Base-by-base conservation (phyloP, 2,797 vertebrate genomes). In the Notolepis coatsorum region DNA sequence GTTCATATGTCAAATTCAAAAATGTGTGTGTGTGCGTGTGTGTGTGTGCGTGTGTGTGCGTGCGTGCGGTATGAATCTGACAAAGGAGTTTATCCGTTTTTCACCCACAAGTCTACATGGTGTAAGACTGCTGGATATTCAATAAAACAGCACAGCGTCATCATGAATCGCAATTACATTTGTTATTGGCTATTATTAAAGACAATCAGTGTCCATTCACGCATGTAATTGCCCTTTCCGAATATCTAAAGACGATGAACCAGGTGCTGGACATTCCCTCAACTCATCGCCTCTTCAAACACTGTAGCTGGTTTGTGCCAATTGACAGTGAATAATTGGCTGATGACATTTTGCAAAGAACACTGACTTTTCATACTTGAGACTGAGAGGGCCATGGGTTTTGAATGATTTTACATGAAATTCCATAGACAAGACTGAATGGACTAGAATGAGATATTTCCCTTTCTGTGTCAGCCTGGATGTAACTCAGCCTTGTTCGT, bases 201-300 rank as follows among this genome's bases (percentile, higher is more conserved):
- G 64, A 39, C 35, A 53, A 61, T 66, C 47, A 46, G 33, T 60
- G 58, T 48, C 42, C 66, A 62, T 35, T 60, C 66, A 73, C 47
- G 64, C 67, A 53, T 33, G 23, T 77, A 70, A 80, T 73, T 71
- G 55, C 54, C 46, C 59, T 48, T 61, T 71, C 59, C 53, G 24
- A 48, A 64, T 49, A 21, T 42, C 47, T 51, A 63, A 68, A 47
- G 38, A 68, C 45, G 61, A 50, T 50, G 52, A 59, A 70, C 39
- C 46, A 47, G 45, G 45, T 60, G 65, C 48, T 58, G 63, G 51
- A 35, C 30, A 43, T 52, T 31, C 49, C 15, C 21, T 28, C 45
- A n/a, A 71, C 46, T 17, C 69, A 52, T 61, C 21, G 42, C 45
- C 21, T 27, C 38, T 21, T 41, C 25, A 42, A 49, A 58, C 42